These are phyloP conservation scores for Heliconius charithonia DNA, from an alignment of 2,888 invertebrate genomes.

Conservation along the genomic window DNA sequence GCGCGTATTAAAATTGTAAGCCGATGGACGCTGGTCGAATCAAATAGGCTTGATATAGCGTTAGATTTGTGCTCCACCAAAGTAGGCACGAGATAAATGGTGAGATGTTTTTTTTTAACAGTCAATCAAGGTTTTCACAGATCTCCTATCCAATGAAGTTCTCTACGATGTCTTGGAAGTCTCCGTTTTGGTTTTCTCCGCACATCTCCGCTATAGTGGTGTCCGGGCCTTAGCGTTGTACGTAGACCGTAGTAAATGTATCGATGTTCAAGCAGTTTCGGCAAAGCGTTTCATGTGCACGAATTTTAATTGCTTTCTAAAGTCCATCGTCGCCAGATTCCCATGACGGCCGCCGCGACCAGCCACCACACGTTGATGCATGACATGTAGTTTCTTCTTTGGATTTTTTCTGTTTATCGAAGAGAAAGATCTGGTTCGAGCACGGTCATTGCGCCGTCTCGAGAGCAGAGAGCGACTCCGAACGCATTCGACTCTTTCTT, in stretches of 20 bases:
- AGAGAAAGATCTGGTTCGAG: constrained; percentile 77
- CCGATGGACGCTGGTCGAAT: constrained; percentile 45
- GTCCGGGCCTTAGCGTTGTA: not conserved
- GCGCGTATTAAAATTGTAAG: constrained; percentile 19
- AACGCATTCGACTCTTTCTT: constrained; percentile 70
- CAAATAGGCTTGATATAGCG: constrained; percentile 53
- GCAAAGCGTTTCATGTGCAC: constrained; percentile 57
- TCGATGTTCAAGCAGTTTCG: constrained; percentile 67
- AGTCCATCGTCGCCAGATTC: constrained; percentile 80
- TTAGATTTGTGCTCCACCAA: not conserved
- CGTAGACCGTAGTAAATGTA: constrained; percentile 58
- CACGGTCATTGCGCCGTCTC: constrained; percentile 76
- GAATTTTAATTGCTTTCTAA: constrained; percentile 82
- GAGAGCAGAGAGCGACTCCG: constrained; percentile 54
- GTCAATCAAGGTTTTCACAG: too few relatives aligned
- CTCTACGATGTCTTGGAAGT: too few relatives aligned
- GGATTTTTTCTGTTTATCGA: constrained; percentile 75
- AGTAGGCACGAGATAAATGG: too few relatives aligned
- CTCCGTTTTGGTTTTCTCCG: too few relatives aligned
- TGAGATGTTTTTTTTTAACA: too few relatives aligned
- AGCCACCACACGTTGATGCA: constrained; percentile 83
- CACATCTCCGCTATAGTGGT: too few relatives aligned
- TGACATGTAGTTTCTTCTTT: constrained; percentile 82
- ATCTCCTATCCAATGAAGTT: too few relatives aligned
- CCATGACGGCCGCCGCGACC: constrained; percentile 81